Evolutionary conservation across 2,888 invertebrate species (phyloP).

Genomic region (Athalia rosae): DNA sequence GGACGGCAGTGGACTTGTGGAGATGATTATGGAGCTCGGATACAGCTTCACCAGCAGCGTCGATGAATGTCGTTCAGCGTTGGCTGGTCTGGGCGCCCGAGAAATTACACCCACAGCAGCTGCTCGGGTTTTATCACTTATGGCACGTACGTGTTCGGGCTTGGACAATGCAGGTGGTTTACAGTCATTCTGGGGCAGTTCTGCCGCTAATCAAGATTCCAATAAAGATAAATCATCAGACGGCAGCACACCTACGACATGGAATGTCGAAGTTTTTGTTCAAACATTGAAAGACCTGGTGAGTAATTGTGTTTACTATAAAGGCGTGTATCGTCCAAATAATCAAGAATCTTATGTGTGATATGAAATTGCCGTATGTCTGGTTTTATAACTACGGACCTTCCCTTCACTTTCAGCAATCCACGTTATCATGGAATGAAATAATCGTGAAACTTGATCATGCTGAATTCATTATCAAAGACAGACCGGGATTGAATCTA

Average conservation of each 20-base stretch:
- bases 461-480: slow-evolving; percentile 90
- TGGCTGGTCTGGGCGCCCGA: slow-evolving; percentile 87
- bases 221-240: slow-evolving; percentile 69
- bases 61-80: slow-evolving; percentile 90
- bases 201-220: slow-evolving; percentile 77
- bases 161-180: slow-evolving; percentile 78
- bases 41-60: slow-evolving; percentile 90
- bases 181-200: slow-evolving; percentile 76
- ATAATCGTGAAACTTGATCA: slow-evolving; percentile 95
- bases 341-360: too few species aligned
- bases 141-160: slow-evolving; percentile 89
- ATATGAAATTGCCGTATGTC: slow-evolving; percentile 1
- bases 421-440: slow-evolving; percentile 93
- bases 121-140: slow-evolving; percentile 89
- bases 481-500: slow-evolving; percentile 88
- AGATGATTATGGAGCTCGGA: slow-evolving; percentile 94
- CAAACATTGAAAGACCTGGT: slow-evolving; percentile 93
- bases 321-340: not conserved
- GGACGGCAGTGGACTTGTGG: slow-evolving; percentile 87
- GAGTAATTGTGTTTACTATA: slow-evolving; percentile 57
- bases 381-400: slow-evolving; percentile 36
- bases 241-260: slow-evolving; percentile 76
- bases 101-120: slow-evolving; percentile 90
- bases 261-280: slow-evolving; percentile 96
- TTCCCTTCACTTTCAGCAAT: slow-evolving; percentile 69